These are phyloP conservation scores for Enchytraeus crypticus DNA, from an alignment of 2,888 invertebrate genomes.

Conservation along the genomic window DNA sequence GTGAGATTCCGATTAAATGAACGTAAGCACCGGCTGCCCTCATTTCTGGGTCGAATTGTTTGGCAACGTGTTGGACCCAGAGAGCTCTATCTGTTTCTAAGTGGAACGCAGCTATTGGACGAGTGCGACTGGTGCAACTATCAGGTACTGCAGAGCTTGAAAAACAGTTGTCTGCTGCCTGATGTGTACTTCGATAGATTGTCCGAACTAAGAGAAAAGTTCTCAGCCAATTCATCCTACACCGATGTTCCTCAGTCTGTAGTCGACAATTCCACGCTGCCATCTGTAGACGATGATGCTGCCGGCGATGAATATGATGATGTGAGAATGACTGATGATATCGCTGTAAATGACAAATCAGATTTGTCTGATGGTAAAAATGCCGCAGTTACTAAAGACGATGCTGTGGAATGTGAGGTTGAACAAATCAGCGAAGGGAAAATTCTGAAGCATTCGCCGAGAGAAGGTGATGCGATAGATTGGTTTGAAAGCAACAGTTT, in stretches of 20 bases:
- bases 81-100: constrained; percentile 52
- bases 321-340: neutral
- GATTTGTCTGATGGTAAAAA: too few species aligned
- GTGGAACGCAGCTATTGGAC: constrained; percentile 55
- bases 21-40: constrained; percentile 55
- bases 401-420: too few species aligned
- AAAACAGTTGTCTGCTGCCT: constrained; percentile 50
- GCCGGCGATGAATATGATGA: neutral
- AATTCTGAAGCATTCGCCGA: too few species aligned
- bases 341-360: neutral
- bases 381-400: too few species aligned
- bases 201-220: constrained; percentile 29
- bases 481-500: too few species aligned
- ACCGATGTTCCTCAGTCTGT: neutral
- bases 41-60: constrained; percentile 49
- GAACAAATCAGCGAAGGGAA: too few species aligned
- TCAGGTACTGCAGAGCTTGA: constrained; percentile 53
- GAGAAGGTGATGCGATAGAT: too few species aligned
- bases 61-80: constrained; percentile 38
- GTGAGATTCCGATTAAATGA: constrained; percentile 50
- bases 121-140: constrained; percentile 57
- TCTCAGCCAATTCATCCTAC: neutral
- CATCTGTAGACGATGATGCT: neutral
- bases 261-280: neutral
- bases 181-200: constrained; percentile 35